phyloP scores from a whole-genome alignment of 2,113 vertebrate genomes.

The Oenanthe oenanthe region DNA sequence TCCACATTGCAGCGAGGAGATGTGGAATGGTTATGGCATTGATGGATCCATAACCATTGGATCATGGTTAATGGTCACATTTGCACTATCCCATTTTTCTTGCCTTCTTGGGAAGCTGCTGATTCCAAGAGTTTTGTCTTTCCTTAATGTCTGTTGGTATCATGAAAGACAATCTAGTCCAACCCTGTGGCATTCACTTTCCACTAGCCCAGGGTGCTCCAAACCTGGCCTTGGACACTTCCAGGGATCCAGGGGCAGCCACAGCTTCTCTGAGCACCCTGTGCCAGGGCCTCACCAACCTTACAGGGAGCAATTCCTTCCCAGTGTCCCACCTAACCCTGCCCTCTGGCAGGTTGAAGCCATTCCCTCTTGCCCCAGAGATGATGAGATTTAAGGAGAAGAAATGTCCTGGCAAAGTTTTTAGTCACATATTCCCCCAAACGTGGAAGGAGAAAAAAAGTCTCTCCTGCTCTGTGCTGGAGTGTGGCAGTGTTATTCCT shows the following conservation, averaged over 20 bases:
- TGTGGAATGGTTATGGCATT: too few relatives aligned
- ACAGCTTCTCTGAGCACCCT: too few relatives aligned
- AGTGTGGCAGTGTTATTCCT: too few relatives aligned
- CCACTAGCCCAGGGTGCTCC: rapidly evolving
- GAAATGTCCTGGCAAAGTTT: neutral
- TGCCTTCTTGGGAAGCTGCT: neutral
- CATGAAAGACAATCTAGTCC: neutral
- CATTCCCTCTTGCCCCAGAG: neutral
- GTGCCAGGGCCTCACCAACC: neutral
- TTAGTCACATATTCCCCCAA: neutral
- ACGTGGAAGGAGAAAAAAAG: neutral
- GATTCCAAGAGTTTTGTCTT: neutral
- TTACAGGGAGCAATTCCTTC: neutral
- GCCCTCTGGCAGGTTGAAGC: neutral
- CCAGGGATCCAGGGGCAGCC: neutral
- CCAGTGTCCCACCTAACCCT: neutral
- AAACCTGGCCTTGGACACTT: neutral
- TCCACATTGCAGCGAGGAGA: rapidly evolving
- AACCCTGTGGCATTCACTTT: too few relatives aligned
- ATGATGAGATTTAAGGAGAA: neutral
- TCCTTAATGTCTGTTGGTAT: neutral
- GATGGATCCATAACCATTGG: too few relatives aligned
- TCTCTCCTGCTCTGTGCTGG: too few relatives aligned
- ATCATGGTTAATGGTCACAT: neutral
- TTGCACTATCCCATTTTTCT: neutral